Evolutionary conservation across 2,797 vertebrate genomes (phyloP), one percentile per base, ranked within the genome.

Genomic region (Harpagifer antarcticus): DNA sequence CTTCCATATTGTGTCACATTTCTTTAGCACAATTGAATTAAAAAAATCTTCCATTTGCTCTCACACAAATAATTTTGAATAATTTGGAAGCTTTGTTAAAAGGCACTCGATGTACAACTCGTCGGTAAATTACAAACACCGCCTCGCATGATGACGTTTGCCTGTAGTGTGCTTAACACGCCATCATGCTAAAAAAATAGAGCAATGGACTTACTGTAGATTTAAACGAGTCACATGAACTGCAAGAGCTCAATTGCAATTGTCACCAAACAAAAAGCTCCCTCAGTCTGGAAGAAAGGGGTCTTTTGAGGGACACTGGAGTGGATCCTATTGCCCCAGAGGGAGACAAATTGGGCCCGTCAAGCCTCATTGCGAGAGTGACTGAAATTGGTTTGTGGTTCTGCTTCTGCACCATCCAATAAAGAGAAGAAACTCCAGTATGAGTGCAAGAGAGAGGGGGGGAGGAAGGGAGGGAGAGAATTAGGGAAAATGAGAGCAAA

Each of bases 341-440:
- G 91, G 91, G 91, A 91, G 88, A 91, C 85, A 92, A 93, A 93
- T 91, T 92, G 88, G 88, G 85, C 81, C 81, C 77, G 88, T 92
- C 88, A 90, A 92, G 92, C 88, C 92, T 91, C 92, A 93, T 91
- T 91, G 88, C 77, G 42, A 90, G 82, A 86, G 82, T 86, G 90
- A 93, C 90, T 91, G 86, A 91, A 92, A 91, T 92, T 90, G 89
- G 90, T 93, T 93, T 91, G 91, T 78, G 89, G 90, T 92, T 91
- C 88, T 89, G 91, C 90, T 86, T 87, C 83, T 85, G 86, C 88
- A 85, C 87, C 82, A 79, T 88, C 91, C 90, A 90, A 90, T 92
- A 91, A 93, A 88, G 88, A 90, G 75, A 85, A 87, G 88, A 84
- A 85, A 85, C 70, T 85, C 91, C 75, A 63, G 82, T 74, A 65